Percentiles rank a stretch among this genome's conserved stretches.
Conservation (phyloP, 2,888 invertebrate species). For the Chrysotoxum bicinctum region DNA sequence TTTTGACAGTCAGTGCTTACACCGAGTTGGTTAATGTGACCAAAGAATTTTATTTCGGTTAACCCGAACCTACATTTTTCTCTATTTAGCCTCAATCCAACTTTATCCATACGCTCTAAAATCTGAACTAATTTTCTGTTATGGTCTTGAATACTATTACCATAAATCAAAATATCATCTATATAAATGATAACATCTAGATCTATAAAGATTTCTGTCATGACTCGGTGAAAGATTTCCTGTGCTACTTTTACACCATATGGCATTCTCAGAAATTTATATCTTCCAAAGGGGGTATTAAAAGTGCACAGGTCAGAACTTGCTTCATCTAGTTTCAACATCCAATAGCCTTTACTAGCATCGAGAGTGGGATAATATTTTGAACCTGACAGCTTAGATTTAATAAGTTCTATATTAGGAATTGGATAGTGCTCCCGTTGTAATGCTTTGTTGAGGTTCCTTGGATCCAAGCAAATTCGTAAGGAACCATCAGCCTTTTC, state of each 20-base stretch:
- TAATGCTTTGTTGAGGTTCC: no score
- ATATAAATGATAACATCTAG: conserved; percentile 48
- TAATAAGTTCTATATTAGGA: background rate
- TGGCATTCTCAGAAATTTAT: conserved; percentile 66
- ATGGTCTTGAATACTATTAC: conserved; percentile 22
- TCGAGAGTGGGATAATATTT: conserved; percentile 23
- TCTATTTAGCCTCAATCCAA: conserved; percentile 28
- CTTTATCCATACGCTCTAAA: conserved; percentile 23
- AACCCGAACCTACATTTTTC: conserved; percentile 36
- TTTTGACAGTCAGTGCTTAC: conserved; percentile 12
- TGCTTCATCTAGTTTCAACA: conserved; percentile 21
- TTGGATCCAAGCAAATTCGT: no score
- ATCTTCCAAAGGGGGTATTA: conserved; percentile 71
- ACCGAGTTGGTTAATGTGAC: conserved; percentile 27
- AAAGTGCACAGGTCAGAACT: conserved; percentile 22
- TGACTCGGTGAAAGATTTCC: conserved; percentile 73
- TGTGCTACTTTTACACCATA: conserved; percentile 74
- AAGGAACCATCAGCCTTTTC: no score
- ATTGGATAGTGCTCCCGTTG: no score
- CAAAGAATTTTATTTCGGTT: conserved; percentile 2
- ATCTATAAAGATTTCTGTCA: conserved; percentile 50
- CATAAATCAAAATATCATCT: conserved; percentile 31
- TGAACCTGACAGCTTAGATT: conserved; percentile 20
- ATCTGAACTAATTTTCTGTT: conserved; percentile 13
- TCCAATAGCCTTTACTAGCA: conserved; percentile 33